phyloP scores from a whole-genome alignment of 2,888 invertebrate species.

The Drosophila cognata region DNA sequence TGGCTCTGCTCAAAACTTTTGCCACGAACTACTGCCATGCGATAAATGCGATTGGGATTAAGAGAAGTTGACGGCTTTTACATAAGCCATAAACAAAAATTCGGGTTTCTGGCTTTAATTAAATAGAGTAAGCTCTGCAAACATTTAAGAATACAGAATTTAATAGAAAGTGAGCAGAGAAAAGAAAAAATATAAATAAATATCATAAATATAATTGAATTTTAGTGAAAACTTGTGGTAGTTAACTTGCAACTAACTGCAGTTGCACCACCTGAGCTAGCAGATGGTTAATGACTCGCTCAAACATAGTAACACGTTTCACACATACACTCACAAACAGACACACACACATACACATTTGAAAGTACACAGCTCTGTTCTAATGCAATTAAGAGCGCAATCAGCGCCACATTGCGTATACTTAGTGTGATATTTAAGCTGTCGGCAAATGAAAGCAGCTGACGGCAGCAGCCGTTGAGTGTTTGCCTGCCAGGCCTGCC shows the following conservation, averaged over 20 bases:
- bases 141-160: background rate
- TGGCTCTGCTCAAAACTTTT: slow-evolving; percentile 19
- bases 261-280: background rate
- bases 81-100: slow-evolving; percentile 4
- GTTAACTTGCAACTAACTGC: background rate
- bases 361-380: background rate
- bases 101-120: slow-evolving; percentile 14
- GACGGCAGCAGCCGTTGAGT: slow-evolving; percentile 3
- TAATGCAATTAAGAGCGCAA: slow-evolving; percentile 20
- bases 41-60: slow-evolving; percentile 17
- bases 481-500: background rate
- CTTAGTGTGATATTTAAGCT: slow-evolving; percentile 39
- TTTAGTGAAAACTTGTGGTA: background rate
- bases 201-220: background rate
- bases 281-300: slow-evolving; percentile 13
- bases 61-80: slow-evolving; percentile 20
- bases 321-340: background rate
- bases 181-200: background rate
- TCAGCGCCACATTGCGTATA: slow-evolving; percentile 33
- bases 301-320: background rate
- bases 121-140: slow-evolving; percentile 3
- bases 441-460: slow-evolving; percentile 20
- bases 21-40: slow-evolving; percentile 14
- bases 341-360: background rate
- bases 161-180: background rate